phyloP scores from a whole-genome alignment of 1,140 invertebrate species.

The Calliphora vicina region DNA sequence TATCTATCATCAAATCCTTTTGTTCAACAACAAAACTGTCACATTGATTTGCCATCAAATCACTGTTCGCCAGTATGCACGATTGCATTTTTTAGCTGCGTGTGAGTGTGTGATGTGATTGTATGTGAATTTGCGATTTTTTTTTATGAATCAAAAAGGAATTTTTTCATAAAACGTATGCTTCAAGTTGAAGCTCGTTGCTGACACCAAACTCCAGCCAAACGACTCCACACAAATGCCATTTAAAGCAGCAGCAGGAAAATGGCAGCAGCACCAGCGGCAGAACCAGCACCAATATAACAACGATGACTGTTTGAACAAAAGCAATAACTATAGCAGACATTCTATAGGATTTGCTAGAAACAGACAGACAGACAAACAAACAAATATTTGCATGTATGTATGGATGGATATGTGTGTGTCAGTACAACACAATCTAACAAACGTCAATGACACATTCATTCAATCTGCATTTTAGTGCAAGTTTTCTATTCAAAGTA shows the following conservation, averaged over 20 bases:
- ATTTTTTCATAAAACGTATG: background rate
- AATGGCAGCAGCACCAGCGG: too few relatives aligned
- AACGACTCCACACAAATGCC: background rate
- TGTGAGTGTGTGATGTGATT: too few relatives aligned
- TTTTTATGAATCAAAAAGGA: background rate
- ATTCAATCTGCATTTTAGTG: constrained; percentile 8
- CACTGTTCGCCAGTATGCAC: background rate
- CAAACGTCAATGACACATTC: constrained; percentile 21
- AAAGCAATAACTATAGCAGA: background rate
- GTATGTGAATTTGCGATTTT: background rate
- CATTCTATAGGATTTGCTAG: background rate
- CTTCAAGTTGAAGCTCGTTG: background rate
- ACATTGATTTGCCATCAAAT: background rate
- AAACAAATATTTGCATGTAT: background rate
- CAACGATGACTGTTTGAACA: background rate
- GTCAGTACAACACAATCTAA: background rate
- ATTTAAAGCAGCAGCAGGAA: background rate
- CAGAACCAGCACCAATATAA: background rate
- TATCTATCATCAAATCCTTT: too few relatives aligned
- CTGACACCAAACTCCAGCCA: too few relatives aligned
- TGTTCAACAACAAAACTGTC: too few relatives aligned
- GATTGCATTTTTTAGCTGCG: background rate
- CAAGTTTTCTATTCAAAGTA: background rate
- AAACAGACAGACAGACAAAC: background rate
- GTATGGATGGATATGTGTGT: background rate